A percentile compares a stretch with the other conserved stretches of the same genome.
These are phyloP conservation scores for Diprion similis DNA, from an alignment of 1,140 invertebrate genomes.

Conservation along the genomic window DNA sequence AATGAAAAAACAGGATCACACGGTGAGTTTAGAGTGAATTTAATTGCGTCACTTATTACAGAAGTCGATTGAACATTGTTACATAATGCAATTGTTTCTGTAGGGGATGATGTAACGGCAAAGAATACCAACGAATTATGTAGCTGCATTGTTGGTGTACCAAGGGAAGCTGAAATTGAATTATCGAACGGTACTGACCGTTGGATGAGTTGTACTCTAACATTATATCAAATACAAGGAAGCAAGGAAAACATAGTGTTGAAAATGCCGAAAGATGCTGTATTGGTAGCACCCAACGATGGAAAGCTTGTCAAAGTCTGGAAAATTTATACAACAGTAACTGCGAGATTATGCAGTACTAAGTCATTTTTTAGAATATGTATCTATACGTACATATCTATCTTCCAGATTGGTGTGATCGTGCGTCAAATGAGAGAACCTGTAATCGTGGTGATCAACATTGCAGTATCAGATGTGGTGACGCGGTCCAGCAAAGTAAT, in stretches of 20 bases:
- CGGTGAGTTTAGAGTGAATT: no score
- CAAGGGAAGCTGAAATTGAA: conserved; percentile 44
- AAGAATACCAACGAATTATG: conserved; percentile 45
- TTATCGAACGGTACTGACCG: conserved; percentile 48
- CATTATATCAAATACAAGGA: conserved; percentile 43
- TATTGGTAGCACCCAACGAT: conserved; percentile 48
- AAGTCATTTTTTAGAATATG: not conserved
- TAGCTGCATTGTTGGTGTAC: conserved; percentile 48
- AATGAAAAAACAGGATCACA: no score
- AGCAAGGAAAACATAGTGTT: conserved; percentile 46
- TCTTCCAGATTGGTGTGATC: conserved; percentile 43
- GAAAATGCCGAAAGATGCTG: conserved; percentile 38
- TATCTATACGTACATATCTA: not conserved
- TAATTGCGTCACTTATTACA: no score
- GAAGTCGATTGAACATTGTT: no score
- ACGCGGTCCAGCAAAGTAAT: conserved; percentile 44
- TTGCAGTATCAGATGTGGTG: conserved; percentile 50
- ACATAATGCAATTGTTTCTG: not conserved
- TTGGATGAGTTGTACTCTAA: conserved; percentile 50
- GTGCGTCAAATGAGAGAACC: conserved; percentile 38
- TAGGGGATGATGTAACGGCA: conserved; percentile 39
- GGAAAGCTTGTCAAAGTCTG: conserved; percentile 44
- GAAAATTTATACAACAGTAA: not conserved
- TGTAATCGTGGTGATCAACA: conserved; percentile 42
- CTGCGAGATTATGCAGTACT: not conserved